Percentiles rank a stretch among this genome's conserved stretches.
phyloP scores from a whole-genome alignment of 23 tunicate genomes.

The Diplosoma virens region DNA sequence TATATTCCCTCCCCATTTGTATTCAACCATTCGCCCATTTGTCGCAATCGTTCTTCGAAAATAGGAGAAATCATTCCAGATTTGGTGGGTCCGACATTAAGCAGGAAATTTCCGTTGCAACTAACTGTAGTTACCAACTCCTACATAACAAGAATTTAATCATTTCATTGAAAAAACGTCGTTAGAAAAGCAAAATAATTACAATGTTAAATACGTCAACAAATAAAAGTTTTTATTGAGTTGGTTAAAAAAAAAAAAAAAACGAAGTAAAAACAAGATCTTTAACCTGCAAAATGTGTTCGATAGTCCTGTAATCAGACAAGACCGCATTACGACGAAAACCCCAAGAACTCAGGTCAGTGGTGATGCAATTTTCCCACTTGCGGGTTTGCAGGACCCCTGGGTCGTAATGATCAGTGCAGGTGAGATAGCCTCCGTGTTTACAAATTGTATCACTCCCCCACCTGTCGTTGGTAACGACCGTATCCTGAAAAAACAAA shows the following conservation, averaged over 20 bases:
- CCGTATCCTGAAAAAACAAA: conserved; percentile 44
- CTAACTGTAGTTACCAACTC: conserved; percentile 62
- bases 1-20: conserved; percentile 74
- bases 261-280: not conserved
- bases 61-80: conserved; percentile 60
- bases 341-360: conserved; percentile 69
- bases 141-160: conserved; percentile 10
- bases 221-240: not conserved
- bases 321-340: conserved; percentile 56
- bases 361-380: conserved; percentile 73
- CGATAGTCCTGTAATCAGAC: conserved; percentile 34
- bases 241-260: not conserved
- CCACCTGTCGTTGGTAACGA: conserved; percentile 85
- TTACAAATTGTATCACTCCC: conserved; percentile 70
- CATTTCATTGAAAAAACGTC: not conserved
- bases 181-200: not conserved
- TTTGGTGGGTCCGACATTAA: conserved; percentile 78
- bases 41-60: conserved; percentile 62
- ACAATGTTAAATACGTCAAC: not conserved
- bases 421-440: conserved; percentile 77
- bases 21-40: conserved; percentile 67
- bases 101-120: conserved; percentile 68
- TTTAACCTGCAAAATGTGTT: conserved; percentile 54
- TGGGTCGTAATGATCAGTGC: conserved; percentile 64
- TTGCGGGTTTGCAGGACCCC: conserved; percentile 63